Percentiles rank a stretch among this genome's conserved stretches.
phyloP scores from a whole-genome alignment of 2,888 invertebrate species.

The Orthosia gothica region DNA sequence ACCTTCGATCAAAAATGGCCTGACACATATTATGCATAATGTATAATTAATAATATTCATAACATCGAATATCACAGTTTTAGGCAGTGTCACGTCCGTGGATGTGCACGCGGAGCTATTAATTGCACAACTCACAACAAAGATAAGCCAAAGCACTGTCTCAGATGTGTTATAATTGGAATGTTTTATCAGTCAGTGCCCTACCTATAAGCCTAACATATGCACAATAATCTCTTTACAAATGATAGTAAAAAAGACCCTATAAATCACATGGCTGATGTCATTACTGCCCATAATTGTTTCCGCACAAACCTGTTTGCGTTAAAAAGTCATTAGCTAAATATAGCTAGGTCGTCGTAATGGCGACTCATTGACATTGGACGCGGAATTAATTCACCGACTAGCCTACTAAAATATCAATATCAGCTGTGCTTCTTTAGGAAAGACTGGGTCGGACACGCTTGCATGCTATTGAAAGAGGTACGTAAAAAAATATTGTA shows the following conservation, averaged over 20 bases:
- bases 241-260: slow-evolving; percentile 27
- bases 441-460: not conserved
- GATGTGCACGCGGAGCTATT: slow-evolving; percentile 23
- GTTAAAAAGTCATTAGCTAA: slow-evolving; percentile 64
- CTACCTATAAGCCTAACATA: slow-evolving; percentile 34
- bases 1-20: slow-evolving; percentile 3
- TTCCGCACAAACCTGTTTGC: slow-evolving; percentile 60
- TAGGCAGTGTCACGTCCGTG: slow-evolving; percentile 31
- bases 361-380: slow-evolving; percentile 62
- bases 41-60: slow-evolving; percentile 7
- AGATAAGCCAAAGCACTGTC: slow-evolving; percentile 49
- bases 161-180: slow-evolving; percentile 58
- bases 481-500: slow-evolving; percentile 1
- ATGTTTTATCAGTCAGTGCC: slow-evolving; percentile 64
- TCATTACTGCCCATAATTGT: slow-evolving; percentile 50
- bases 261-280: slow-evolving; percentile 46
- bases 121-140: slow-evolving; percentile 46
- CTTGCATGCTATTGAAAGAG: not conserved
- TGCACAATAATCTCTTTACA: slow-evolving; percentile 26
- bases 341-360: slow-evolving; percentile 58
- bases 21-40: slow-evolving; percentile 42
- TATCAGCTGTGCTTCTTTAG: slow-evolving; percentile 11
- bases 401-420: slow-evolving; percentile 37
- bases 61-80: slow-evolving; percentile 43
- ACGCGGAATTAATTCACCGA: slow-evolving; percentile 52